Evolutionary conservation across 92 coral and sea anemone genomes (phyloP).

Genomic region (Heteractis magnifica): DNA sequence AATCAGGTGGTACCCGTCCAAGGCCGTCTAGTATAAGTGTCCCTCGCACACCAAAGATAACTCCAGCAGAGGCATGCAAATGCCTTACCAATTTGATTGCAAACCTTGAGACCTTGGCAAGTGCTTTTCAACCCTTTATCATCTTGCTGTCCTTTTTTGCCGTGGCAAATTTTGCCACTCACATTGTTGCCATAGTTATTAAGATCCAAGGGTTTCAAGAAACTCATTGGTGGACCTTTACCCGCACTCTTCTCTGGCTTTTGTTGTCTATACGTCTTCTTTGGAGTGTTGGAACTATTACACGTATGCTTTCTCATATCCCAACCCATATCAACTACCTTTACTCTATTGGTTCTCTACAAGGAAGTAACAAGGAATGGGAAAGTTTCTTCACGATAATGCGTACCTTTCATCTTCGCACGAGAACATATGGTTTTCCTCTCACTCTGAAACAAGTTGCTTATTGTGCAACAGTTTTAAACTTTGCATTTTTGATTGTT

Average conservation of each 20-base stretch:
- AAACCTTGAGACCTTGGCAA: conserved; percentile 63
- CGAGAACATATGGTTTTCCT: conserved; percentile 86
- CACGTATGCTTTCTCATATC: conserved; percentile 64
- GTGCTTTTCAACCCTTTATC: conserved; percentile 79
- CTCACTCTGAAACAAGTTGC: conserved; percentile 83
- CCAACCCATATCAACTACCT: conserved; percentile 75
- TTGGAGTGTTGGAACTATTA: conserved; percentile 77
- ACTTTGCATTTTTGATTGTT: conserved; percentile 78
- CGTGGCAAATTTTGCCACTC: conserved; percentile 81
- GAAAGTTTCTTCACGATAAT: conserved; percentile 73
- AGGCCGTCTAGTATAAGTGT: conserved; percentile 56
- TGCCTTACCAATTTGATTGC: conserved; percentile 60
- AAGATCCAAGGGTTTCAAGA: conserved; percentile 44
- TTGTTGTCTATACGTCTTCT: conserved; percentile 77
- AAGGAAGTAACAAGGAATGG: conserved; percentile 75
- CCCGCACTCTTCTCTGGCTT: conserved; percentile 81
- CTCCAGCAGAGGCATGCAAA: conserved; percentile 66
- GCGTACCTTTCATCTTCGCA: conserved; percentile 70
- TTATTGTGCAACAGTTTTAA: conserved; percentile 75
- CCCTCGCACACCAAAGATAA: conserved; percentile 46
- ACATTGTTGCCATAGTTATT: conserved; percentile 74
- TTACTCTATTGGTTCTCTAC: conserved; percentile 65
- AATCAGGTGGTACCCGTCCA: conserved; percentile 31
- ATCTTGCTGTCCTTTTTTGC: conserved; percentile 73
- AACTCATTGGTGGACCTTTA: conserved; percentile 87